phyloP scores from a whole-genome alignment of 2,888 invertebrate genomes.

The Hemaris fuciformis region DNA sequence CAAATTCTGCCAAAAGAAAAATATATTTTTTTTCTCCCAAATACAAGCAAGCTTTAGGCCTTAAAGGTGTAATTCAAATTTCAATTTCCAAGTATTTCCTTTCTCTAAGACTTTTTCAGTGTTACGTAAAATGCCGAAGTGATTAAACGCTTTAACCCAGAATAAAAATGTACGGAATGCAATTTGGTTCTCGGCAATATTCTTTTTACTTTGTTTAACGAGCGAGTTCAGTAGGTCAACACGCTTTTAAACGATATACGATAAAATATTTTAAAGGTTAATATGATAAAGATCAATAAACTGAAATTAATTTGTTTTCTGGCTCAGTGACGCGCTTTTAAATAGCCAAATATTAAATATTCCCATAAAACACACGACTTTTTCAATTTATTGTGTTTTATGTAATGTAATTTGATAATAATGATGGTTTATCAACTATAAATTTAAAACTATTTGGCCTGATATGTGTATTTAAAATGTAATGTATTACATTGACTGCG shows the following conservation, averaged over 20 bases:
- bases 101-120: neutral
- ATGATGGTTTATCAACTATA: too few species aligned
- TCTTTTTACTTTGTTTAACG: neutral
- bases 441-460: too few species aligned
- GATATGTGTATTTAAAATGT: too few species aligned
- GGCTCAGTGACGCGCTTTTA: neutral
- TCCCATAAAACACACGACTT: neutral
- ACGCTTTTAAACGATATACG: neutral
- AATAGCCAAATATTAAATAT: neutral
- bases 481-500: too few species aligned
- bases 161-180: conserved; percentile 7
- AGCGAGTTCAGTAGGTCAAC: neutral
- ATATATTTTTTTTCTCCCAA: neutral
- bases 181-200: neutral
- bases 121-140: neutral
- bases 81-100: neutral
- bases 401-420: too few species aligned
- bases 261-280: neutral
- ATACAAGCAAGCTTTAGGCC: neutral
- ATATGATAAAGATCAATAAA: neutral
- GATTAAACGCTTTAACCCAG: neutral
- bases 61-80: neutral
- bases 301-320: neutral
- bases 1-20: neutral
- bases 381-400: too few species aligned